Evolutionary conservation across 2,888 invertebrate genomes (phyloP).

Genomic region (Branchipolynoe longqiensis): DNA sequence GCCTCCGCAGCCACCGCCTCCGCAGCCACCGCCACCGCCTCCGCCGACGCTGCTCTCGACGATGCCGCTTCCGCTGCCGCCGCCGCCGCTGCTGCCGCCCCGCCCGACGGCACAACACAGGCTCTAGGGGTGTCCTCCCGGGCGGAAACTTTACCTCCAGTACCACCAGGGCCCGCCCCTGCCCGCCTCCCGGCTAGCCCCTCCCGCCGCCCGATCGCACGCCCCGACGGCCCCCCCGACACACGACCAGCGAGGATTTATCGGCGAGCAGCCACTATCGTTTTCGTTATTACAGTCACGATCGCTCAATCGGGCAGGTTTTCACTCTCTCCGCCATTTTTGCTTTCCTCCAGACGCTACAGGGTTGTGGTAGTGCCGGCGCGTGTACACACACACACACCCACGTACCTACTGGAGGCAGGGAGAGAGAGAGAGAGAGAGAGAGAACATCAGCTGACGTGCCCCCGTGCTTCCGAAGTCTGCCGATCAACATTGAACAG

Average conservation of each 20-base stretch:
- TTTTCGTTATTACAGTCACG: constrained; percentile 40
- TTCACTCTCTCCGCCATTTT: constrained; percentile 43
- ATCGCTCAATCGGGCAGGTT: constrained; percentile 49
- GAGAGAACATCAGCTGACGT: not conserved
- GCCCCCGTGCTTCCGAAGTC: no score
- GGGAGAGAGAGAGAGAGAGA: not conserved
- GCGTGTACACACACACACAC: not conserved
- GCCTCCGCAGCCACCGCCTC: not conserved
- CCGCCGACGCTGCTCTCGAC: not conserved
- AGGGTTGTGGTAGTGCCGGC: not conserved
- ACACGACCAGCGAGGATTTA: constrained; percentile 43
- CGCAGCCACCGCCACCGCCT: not conserved
- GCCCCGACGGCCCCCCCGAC: not conserved
- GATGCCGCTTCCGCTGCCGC: not conserved
- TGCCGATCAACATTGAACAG: not conserved
- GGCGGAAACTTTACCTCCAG: constrained; percentile 34
- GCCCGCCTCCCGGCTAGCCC: not conserved
- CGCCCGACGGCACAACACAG: not conserved
- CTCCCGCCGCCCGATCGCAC: not conserved
- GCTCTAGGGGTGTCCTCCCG: constrained; percentile 1
- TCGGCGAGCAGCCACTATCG: constrained; percentile 24
- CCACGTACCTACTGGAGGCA: not conserved
- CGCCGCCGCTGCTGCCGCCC: not conserved
- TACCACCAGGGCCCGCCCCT: not conserved
- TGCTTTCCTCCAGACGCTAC: constrained; percentile 39